Conservation (phyloP, 2,113 vertebrate genomes). For the Tichodroma muraria region DNA sequence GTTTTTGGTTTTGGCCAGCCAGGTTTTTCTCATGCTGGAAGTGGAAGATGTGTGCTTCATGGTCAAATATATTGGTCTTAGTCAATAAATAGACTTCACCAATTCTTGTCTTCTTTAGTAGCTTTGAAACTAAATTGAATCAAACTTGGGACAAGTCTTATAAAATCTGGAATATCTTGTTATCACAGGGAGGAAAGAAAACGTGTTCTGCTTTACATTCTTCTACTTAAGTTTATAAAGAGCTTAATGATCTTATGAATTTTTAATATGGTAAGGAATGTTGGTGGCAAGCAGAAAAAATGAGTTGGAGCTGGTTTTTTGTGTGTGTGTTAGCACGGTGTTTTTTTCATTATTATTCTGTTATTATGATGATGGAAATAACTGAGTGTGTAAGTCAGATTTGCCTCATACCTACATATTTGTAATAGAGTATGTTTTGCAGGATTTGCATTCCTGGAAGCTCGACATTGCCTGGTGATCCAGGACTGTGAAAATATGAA, state of each 20-base stretch:
- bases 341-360: neutral
- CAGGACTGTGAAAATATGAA: neutral
- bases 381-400: neutral
- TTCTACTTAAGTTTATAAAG: neutral
- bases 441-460: neutral
- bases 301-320: neutral
- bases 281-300: neutral
- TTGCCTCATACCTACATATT: neutral
- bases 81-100: neutral
- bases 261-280: neutral
- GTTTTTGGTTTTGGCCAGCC: neutral
- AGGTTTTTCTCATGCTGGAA: neutral
- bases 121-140: neutral
- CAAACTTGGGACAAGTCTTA: neutral
- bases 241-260: neutral
- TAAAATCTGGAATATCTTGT: neutral
- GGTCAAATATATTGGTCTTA: neutral
- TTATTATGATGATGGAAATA: neutral
- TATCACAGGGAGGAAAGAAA: neutral
- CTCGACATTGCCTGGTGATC: neutral
- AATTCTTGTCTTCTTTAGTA: neutral
- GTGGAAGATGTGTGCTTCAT: neutral
- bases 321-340: neutral
- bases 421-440: neutral
- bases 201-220: neutral